A percentile compares a stretch with the other conserved stretches of the same genome.
Evolutionary conservation across 1,140 invertebrate genomes (phyloP).

Genomic region (Oncopeltus fasciatus): DNA sequence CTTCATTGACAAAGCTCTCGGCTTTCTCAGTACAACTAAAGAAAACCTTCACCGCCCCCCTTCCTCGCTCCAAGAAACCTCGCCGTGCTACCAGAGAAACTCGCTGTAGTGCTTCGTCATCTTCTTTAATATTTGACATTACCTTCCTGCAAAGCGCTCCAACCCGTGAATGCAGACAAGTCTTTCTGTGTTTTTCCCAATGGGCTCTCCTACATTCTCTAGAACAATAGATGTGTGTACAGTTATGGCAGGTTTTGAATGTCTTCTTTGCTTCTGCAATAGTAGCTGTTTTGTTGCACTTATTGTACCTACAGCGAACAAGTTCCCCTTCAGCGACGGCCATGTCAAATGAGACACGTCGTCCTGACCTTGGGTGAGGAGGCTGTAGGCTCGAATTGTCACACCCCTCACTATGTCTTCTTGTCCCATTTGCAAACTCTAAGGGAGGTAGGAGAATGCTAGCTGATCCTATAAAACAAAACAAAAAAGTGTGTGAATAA

Average conservation of each 20-base stretch:
- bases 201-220: conserved; percentile 67
- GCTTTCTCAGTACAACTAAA: conserved; percentile 72
- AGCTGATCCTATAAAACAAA: conserved; percentile 22
- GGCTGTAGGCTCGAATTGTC: background rate
- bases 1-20: conserved; percentile 57
- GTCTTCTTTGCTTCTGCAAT: conserved; percentile 50
- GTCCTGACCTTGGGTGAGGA: conserved; percentile 4
- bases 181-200: conserved; percentile 79
- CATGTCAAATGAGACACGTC: conserved; percentile 34
- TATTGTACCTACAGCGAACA: conserved; percentile 60
- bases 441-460: conserved; percentile 14
- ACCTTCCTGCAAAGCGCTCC: conserved; percentile 78
- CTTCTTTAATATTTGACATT: conserved; percentile 70
- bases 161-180: conserved; percentile 78
- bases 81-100: conserved; percentile 63
- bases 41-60: conserved; percentile 83
- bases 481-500: background rate
- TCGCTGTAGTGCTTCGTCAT: conserved; percentile 57
- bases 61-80: conserved; percentile 64
- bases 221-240: conserved; percentile 75
- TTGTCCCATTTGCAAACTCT: conserved; percentile 11
- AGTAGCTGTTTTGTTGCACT: conserved; percentile 45
- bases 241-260: conserved; percentile 86
- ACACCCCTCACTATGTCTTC: conserved; percentile 22
- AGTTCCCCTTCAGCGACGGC: conserved; percentile 30